A percentile compares a stretch with the other conserved stretches of the same genome.
These are phyloP conservation scores for Malurus leucopterus DNA, from an alignment of 2,797 vertebrate species.

Conservation along the genomic window DNA sequence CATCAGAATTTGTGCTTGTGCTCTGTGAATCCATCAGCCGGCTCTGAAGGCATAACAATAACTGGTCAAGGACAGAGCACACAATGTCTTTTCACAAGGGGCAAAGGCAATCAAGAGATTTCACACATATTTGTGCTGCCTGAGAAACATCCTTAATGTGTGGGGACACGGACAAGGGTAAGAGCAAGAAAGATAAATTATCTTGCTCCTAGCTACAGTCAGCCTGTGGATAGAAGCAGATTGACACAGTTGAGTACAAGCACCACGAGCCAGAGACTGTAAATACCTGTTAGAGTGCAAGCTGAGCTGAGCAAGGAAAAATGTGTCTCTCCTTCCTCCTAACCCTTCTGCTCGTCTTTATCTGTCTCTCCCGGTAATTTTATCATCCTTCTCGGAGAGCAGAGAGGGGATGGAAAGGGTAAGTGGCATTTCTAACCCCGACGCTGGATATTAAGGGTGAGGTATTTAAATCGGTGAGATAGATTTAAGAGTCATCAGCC, in stretches of 20 bases:
- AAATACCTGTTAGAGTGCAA: constrained; percentile 62
- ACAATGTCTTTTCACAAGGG: constrained; percentile 47
- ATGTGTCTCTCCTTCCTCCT: constrained; percentile 10
- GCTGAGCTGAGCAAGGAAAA: constrained; percentile 48
- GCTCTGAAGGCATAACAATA: constrained; percentile 52
- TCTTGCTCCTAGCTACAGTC: constrained; percentile 64
- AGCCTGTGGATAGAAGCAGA: constrained; percentile 66
- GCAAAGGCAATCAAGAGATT: constrained; percentile 68
- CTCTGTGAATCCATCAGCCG: constrained; percentile 36
- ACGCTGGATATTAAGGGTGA: not conserved
- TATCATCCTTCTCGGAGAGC: constrained; percentile 12
- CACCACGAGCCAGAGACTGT: constrained; percentile 46
- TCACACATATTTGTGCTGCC: constrained; percentile 67
- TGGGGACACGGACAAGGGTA: constrained; percentile 62
- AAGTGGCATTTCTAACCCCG: constrained; percentile 32
- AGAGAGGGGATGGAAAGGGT: constrained; percentile 1
- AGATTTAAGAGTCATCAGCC: constrained; percentile 27
- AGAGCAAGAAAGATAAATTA: constrained; percentile 68
- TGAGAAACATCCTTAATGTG: constrained; percentile 68
- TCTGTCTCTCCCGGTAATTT: constrained; percentile 37
- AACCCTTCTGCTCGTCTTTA: constrained; percentile 33
- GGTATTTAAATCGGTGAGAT: constrained; percentile 22
- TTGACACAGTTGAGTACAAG: constrained; percentile 66
- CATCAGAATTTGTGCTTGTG: constrained; percentile 12
- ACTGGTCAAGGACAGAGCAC: constrained; percentile 59